phyloP scores from a whole-genome alignment of 2,113 vertebrate species.

The Tyto alba region DNA sequence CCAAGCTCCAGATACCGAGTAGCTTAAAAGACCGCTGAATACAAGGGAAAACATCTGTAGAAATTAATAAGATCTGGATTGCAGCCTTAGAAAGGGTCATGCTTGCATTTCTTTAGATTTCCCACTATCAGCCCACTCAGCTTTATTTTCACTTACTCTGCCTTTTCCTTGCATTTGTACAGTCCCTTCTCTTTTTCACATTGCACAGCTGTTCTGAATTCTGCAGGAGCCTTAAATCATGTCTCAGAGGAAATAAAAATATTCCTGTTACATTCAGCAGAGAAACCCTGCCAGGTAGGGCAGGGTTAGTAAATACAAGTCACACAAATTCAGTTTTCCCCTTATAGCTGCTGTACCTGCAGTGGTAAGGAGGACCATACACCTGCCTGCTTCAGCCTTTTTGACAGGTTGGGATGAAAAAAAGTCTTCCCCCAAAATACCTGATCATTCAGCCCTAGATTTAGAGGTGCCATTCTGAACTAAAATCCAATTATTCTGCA shows the following conservation, averaged over 20 bases:
- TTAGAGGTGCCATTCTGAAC: not conserved
- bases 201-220: not conserved
- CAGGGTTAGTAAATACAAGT: not conserved
- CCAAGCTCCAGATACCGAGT: not conserved
- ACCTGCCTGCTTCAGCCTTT: not conserved
- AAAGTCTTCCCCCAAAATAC: not conserved
- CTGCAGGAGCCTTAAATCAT: not conserved
- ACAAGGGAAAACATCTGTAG: not conserved
- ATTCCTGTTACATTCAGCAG: not conserved
- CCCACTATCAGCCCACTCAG: not conserved
- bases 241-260: constrained; percentile 37
- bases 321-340: not conserved
- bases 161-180: not conserved
- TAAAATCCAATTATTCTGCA: not conserved
- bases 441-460: not conserved
- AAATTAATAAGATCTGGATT: not conserved
- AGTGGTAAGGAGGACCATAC: not conserved
- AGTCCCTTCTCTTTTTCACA: not conserved
- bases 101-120: not conserved
- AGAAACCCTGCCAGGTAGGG: not conserved
- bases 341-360: not conserved
- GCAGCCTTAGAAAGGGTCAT: not conserved
- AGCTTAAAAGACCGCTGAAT: not conserved
- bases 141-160: not conserved
- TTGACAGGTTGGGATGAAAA: not conserved